Conservation (phyloP, 2,888 invertebrate species). For the Ophion ellenae region DNA sequence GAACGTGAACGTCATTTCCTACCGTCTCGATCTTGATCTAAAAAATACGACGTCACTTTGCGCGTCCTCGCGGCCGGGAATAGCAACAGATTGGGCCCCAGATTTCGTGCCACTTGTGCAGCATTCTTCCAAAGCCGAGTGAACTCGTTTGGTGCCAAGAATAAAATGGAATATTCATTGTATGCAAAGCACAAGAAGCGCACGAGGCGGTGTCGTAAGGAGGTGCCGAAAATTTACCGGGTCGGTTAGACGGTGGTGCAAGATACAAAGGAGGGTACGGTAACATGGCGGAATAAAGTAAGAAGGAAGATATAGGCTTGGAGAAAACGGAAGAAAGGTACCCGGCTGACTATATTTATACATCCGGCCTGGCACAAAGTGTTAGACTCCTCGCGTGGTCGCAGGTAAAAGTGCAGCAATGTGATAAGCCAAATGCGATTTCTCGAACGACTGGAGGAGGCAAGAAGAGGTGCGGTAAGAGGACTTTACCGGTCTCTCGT, state of each 20-base stretch:
- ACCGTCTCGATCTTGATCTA: background rate
- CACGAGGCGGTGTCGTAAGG: background rate
- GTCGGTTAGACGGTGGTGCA: constrained; percentile 21
- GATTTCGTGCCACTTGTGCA: constrained; percentile 18
- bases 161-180: constrained; percentile 61
- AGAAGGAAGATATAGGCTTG: constrained; percentile 43
- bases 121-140: constrained; percentile 25
- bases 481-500: constrained; percentile 31
- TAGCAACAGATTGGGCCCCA: constrained; percentile 42
- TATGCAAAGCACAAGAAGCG: constrained; percentile 36
- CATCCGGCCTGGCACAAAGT: constrained; percentile 51
- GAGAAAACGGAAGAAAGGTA: constrained; percentile 42
- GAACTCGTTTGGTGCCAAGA: constrained; percentile 24
- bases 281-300: constrained; percentile 34
- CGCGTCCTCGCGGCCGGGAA: background rate
- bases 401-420: constrained; percentile 63
- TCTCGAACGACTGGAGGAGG: constrained; percentile 49
- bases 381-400: constrained; percentile 57
- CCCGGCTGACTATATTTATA: constrained; percentile 36
- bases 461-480: constrained; percentile 19
- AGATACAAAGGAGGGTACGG: constrained; percentile 38
- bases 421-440: constrained; percentile 65
- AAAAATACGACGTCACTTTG: background rate
- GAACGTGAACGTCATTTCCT: background rate
- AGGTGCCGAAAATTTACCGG: constrained; percentile 36